Evolutionary conservation across 2,797 vertebrate genomes (phyloP), one percentile per base, ranked within the genome.

Genomic region (Melopsittacus undulatus): DNA sequence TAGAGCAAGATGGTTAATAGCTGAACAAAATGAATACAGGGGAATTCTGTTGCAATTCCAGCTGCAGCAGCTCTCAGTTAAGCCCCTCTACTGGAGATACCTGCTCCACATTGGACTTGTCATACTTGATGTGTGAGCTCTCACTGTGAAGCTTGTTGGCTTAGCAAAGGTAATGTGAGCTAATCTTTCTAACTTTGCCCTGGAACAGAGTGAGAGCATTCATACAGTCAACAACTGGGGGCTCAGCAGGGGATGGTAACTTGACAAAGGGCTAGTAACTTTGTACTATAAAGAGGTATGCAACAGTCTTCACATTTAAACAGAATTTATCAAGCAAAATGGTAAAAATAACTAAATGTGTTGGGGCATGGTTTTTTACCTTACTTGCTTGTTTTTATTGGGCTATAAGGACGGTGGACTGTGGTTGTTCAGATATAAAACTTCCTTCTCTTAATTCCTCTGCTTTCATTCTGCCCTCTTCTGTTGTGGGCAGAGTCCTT

Each of bases 121-220:
- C 1, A 2, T 78, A 30, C 45, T 75, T 92, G 61, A 68, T 68
- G 69, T 66, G 54, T 73, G 63, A 87, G 54, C 46, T 90, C 80
- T 73, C 54, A 32, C 80, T 90, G 52, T 88, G 77, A 68, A 89
- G 75, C 74, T 57, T 0, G 1, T 83, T 89, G 59, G 78, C 56
- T 92, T 91, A 85, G 73, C 68, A 69, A 69, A 90, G 59, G 93
- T 94, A 95, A 93, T 91, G 92, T 91, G 92, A 93, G 83, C 70
- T 91, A 90, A 86, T 92, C 83, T 81, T 90, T 83, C 88, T 66
- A 86, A 94, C 46, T 94, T 94, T 92, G 80, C 83, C 30, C 61
- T 91, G 68, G 68, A 83, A 83, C 83, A 84, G 76, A 36, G 32
- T 49, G 80, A 92, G 66, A 91, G 51, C 83, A 36, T 90, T 95